These are phyloP conservation scores for Gila robusta DNA, from an alignment of 2,797 vertebrate species.

Conservation along the genomic window DNA sequence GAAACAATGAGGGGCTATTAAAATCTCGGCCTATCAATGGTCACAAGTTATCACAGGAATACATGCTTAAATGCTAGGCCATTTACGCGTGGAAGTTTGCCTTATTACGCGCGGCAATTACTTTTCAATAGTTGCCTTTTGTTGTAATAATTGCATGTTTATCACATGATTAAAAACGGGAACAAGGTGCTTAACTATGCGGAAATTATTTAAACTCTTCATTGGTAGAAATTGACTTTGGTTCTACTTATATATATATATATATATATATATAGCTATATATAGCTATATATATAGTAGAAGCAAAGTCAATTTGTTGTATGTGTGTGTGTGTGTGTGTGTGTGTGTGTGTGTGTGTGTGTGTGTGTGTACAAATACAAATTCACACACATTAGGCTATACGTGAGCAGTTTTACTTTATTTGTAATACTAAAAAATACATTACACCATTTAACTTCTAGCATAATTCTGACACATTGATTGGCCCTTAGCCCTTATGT, in stretches of 20 bases:
- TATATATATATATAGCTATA: too few relatives aligned
- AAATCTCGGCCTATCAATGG: background rate
- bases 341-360: too few relatives aligned
- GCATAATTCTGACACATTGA: constrained; percentile 86
- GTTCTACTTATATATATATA: background rate
- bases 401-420: background rate
- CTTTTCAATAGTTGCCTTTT: constrained; percentile 29
- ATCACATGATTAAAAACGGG: constrained; percentile 76
- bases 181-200: constrained; percentile 34
- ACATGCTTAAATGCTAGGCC: background rate
- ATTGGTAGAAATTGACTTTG: background rate
- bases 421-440: constrained; percentile 88
- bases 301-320: too few relatives aligned
- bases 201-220: constrained; percentile 21
- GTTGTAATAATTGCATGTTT: constrained; percentile 85
- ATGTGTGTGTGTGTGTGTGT: background rate
- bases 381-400: background rate
- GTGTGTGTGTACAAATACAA: background rate
- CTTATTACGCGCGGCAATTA: constrained; percentile 20
- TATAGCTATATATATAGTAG: too few relatives aligned
- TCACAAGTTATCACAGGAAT: constrained; percentile 20
- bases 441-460: constrained; percentile 88
- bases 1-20: background rate
- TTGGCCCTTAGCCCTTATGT: constrained; percentile 88
- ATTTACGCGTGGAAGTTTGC: constrained; percentile 27